Evolutionary conservation across 2,797 vertebrate genomes (phyloP), one percentile per base, ranked within the genome.

Genomic region (Gymnocypris eckloni): DNA sequence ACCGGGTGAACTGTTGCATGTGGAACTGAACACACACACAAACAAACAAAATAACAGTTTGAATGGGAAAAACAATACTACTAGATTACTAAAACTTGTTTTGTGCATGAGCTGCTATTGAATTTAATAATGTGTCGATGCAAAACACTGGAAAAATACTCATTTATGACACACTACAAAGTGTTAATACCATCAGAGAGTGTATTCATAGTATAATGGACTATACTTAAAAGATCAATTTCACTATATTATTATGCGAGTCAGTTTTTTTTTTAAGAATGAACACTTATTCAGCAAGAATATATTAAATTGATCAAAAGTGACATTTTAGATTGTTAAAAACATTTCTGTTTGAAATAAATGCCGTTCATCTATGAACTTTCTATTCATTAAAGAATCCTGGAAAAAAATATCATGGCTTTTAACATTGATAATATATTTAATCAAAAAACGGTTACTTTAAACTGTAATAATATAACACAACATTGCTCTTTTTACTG

Each of bases 1-100:
- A 99, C 95, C 0, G 98, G 98, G 90, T 99, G 98, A 79, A 99
- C 93, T 0, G 96, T 98, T 13, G 95, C 94, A 61, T 93, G 95
- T 86, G 94, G 79, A 2, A 94, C 98, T 99, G 91, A 45, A 85
- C 18, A 10, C 28, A 80, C 9, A 41, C 3, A 85, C 52, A 85
- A 9, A 15, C 37, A 81, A 6, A 81, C 7, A 61, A 39, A 82
- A 37, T 20, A 76, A 37, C 16, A 22, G 3, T 54, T 76, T 22
- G n/a, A 76, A 39, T 33, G 0, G 15, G 4, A 52, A 33, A 75
- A 48, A 10, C n/a, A 50, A 50, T 37, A 37, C 5, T 22, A 22
- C 4, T 25, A 18, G 59, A 61, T 18, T 64, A 28, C n/a, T 11
- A 80, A 37, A 12, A 33, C 16, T 50, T n/a, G 9, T 48, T 45